Conservation (phyloP, 2,113 vertebrate genomes). For the Psittacus erithacus region DNA sequence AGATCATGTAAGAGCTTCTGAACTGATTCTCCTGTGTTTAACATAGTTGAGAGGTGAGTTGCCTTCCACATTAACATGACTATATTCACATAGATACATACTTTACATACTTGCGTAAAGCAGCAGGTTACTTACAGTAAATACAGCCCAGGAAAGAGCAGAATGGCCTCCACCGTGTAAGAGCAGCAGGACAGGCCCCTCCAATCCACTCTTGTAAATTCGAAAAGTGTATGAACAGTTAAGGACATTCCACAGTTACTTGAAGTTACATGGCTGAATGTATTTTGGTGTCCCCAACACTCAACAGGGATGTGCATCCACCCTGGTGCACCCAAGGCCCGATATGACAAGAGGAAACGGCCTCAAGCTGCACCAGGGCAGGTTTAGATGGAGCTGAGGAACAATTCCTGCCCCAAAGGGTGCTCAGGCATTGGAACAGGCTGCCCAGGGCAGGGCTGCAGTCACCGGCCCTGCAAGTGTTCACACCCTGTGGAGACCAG, state of each 20-base stretch:
- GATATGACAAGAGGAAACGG: not conserved
- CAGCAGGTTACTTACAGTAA: conserved; percentile 84
- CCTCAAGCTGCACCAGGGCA: not conserved
- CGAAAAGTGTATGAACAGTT: conserved; percentile 94
- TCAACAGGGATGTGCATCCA: not conserved
- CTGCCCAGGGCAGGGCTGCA: not conserved
- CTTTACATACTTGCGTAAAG: not conserved
- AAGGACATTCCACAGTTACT: conserved; percentile 66
- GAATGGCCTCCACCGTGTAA: conserved; percentile 97
- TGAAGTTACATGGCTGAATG: not conserved
- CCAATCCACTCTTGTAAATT: conserved; percentile 92
- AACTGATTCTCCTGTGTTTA: not conserved
- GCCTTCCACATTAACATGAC: not conserved
- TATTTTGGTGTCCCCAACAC: not conserved
- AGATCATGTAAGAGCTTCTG: not conserved
- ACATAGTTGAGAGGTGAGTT: not conserved
- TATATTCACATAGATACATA: not conserved
- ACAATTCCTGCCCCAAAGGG: not conserved
- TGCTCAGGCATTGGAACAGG: not conserved
- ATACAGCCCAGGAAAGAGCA: conserved; percentile 97
- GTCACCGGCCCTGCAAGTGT: not conserved
- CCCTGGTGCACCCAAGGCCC: not conserved
- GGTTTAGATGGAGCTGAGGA: not conserved
- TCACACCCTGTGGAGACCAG: not conserved
- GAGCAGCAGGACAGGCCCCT: conserved; percentile 91